phyloP scores from a whole-genome alignment of 2,797 vertebrate genomes.

The Acridotheres tristis region DNA sequence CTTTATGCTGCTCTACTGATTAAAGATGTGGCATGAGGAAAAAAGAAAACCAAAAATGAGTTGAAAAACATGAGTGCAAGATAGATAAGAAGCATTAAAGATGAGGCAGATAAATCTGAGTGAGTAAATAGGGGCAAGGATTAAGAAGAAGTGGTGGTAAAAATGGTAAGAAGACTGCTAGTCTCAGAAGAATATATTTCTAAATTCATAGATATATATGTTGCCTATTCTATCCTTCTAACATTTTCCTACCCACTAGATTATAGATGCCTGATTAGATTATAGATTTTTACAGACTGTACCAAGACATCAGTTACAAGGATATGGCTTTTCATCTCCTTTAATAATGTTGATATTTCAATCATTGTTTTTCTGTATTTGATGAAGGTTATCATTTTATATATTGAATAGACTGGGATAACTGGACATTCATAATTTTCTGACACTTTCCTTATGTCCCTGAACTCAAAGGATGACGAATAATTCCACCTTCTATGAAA shows the following conservation, averaged over 20 bases:
- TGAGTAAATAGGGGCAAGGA: not conserved
- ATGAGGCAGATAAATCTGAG: not conserved
- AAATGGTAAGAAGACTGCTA: not conserved
- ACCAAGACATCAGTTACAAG: not conserved
- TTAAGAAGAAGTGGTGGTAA: not conserved
- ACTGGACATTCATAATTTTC: not conserved
- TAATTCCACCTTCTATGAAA: not conserved
- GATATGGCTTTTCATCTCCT: not conserved
- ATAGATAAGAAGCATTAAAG: not conserved
- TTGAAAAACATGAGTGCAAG: not conserved
- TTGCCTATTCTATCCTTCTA: not conserved
- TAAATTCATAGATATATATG: not conserved
- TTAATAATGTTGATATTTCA: not conserved
- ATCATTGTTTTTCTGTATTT: not conserved
- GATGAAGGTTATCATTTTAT: not conserved
- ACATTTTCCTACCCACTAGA: not conserved
- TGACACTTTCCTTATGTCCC: not conserved
- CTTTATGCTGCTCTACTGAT: not conserved
- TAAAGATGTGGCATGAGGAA: not conserved
- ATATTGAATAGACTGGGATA: not conserved
- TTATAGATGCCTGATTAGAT: not conserved
- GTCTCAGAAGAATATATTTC: not conserved
- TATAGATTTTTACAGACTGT: not conserved
- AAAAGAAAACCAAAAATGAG: not conserved
- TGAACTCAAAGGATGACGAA: not conserved